Conservation (phyloP, 2,797 vertebrate species). For the Aselliscus stoliczkanus region DNA sequence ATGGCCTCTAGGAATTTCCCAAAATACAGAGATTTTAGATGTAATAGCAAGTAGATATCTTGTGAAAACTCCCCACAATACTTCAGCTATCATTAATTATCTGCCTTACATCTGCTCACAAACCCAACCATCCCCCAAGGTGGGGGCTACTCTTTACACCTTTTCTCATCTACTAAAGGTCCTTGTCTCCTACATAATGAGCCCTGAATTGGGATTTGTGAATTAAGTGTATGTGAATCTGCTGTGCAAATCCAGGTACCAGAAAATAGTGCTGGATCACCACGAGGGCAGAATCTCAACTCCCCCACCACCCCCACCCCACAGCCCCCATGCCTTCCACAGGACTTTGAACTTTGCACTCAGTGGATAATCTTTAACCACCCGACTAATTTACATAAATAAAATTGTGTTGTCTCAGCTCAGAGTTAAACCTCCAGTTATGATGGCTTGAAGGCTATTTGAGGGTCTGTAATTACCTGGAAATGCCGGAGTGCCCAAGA, state of each 20-base stretch:
- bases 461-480: not conserved
- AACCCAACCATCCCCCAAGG: too few relatives aligned
- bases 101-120: not conserved
- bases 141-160: rapidly evolving
- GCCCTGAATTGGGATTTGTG: not conserved
- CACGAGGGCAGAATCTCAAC: rapidly evolving
- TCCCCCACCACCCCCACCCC: too few relatives aligned
- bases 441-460: not conserved
- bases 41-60: too few relatives aligned
- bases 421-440: not conserved
- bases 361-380: rapidly evolving
- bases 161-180: too few relatives aligned
- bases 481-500: not conserved
- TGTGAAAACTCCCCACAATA: rapidly evolving
- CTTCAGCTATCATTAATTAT: rapidly evolving
- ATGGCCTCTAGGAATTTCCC: not conserved
- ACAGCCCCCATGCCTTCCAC: rapidly evolving
- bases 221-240: not conserved
- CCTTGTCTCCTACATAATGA: rapidly evolving
- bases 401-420: not conserved
- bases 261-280: not conserved
- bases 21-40: not conserved
- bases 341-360: rapidly evolving
- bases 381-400: not conserved
- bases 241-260: not conserved